Base-by-base conservation (phyloP, 2,113 vertebrate genomes). In the Passerina amoena region DNA sequence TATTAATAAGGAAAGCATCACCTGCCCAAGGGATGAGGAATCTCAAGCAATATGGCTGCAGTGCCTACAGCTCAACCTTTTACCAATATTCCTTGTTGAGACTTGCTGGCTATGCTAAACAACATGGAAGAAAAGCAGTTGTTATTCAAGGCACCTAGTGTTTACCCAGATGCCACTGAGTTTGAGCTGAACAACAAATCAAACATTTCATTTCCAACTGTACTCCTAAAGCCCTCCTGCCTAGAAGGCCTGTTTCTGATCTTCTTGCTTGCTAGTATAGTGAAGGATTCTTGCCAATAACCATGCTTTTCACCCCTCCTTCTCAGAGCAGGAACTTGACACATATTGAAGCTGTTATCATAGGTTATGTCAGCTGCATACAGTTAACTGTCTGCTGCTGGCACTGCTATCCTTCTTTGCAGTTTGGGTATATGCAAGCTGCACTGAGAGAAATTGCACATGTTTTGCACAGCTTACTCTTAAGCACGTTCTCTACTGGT, bases 331-430 rank as follows among this genome's bases (percentile, higher is more conserved):
- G 64, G 27, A 82, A 59, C 88, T 94, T 93, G 66, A 91, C 61
- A 61, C 70, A 76, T 50, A 66, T 21, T 92, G 88, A 90, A 96
- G 70, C n/a, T 92, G 75, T 94, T 94, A 80, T 73, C 91, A 90
- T 73, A 70, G 79, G 25, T 80, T 90, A 53, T 93, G 91, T 94
- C 87, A 96, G 82, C 92, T 97, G 71, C 50, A 61, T 27, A n/a
- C 54, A 83, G 66, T 90, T 92, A 93, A 88, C 54, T 94, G 86
- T 90, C 79, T 37, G 47, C 63, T 53, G 38, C 72, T 88, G 76
- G 72, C 78, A 89, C 60, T 35, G 47, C 77, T 92, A 93, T 73
- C 44, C 38, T 8, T 35, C 51, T 73, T 73, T 20, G 25, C 83
- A 68, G 64, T 37, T 31, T 64, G 47, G 24, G 19, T 38, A 72